Percentiles rank a stretch among this genome's conserved stretches.
phyloP scores from a whole-genome alignment of 2,797 vertebrate genomes.

The Pantherophis alleghaniensis region DNA sequence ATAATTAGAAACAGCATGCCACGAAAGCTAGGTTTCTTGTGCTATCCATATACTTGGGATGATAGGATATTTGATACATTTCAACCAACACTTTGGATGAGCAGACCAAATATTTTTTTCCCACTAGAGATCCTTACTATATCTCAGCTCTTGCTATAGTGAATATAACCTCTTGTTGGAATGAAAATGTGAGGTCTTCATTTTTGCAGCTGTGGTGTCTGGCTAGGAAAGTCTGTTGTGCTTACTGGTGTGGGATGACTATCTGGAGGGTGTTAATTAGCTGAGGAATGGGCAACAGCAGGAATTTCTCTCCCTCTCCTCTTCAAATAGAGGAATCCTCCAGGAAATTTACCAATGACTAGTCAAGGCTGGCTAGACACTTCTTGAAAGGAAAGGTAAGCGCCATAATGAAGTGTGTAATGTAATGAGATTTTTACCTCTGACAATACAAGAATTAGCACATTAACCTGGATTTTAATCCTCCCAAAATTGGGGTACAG shows the following conservation, averaged over 20 bases:
- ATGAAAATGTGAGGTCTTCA: background rate
- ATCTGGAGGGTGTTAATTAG: background rate
- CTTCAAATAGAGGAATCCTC: background rate
- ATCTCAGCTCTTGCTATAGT: background rate
- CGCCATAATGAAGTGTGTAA: background rate
- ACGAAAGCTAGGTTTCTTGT: background rate
- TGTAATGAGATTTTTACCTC: background rate
- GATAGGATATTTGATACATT: background rate
- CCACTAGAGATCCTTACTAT: background rate
- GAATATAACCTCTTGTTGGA: background rate
- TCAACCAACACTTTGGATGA: background rate
- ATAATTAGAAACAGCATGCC: background rate
- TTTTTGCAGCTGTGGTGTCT: background rate
- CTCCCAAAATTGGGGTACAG: background rate
- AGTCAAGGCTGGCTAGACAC: background rate
- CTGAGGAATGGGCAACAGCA: background rate
- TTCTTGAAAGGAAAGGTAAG: background rate
- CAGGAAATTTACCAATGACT: background rate
- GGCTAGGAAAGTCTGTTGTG: background rate
- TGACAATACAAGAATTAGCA: background rate
- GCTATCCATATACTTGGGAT: background rate
- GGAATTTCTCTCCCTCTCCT: background rate
- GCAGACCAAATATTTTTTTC: background rate
- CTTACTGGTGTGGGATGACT: background rate
- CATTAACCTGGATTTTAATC: background rate